A percentile compares a stretch with the other conserved stretches of the same genome.
These are phyloP conservation scores for Lepidostoma basale DNA, from an alignment of 1,140 invertebrate species.

Conservation along the genomic window DNA sequence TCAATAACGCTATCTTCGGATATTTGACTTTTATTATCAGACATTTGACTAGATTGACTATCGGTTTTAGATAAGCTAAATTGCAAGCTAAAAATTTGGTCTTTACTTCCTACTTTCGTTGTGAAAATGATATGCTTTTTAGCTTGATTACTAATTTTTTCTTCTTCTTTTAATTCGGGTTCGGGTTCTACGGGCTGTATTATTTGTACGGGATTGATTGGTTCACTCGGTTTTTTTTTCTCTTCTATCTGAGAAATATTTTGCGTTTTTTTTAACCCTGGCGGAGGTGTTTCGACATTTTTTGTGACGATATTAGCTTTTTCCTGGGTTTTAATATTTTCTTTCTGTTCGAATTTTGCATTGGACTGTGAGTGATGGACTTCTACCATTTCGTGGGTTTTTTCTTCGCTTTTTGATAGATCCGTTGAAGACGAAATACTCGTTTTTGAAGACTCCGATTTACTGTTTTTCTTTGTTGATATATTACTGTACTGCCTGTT, in stretches of 20 bases:
- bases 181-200: conserved; percentile 13
- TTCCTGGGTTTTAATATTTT: conserved; percentile 1
- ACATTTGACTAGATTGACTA: conserved; percentile 57
- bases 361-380: background rate
- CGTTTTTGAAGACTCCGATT: conserved; percentile 14
- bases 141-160: conserved; percentile 42
- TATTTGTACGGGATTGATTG: background rate
- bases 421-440: conserved; percentile 26
- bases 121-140: conserved; percentile 54
- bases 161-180: conserved; percentile 15
- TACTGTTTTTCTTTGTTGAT: conserved; percentile 36
- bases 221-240: conserved; percentile 6
- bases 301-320: background rate
- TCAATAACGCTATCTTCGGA: conserved; percentile 45
- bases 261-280: background rate
- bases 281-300: background rate
- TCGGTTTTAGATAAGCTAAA: conserved; percentile 59
- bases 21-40: conserved; percentile 49
- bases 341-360: conserved; percentile 1
- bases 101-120: conserved; percentile 56
- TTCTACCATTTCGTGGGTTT: conserved; percentile 18
- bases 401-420: conserved; percentile 34
- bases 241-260: background rate
- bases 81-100: conserved; percentile 56
- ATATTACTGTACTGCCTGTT: conserved; percentile 40